A percentile compares a stretch with the other conserved stretches of the same genome.
Evolutionary conservation across 2,113 vertebrate genomes (phyloP).

Genomic region (Embiotoca jacksoni): DNA sequence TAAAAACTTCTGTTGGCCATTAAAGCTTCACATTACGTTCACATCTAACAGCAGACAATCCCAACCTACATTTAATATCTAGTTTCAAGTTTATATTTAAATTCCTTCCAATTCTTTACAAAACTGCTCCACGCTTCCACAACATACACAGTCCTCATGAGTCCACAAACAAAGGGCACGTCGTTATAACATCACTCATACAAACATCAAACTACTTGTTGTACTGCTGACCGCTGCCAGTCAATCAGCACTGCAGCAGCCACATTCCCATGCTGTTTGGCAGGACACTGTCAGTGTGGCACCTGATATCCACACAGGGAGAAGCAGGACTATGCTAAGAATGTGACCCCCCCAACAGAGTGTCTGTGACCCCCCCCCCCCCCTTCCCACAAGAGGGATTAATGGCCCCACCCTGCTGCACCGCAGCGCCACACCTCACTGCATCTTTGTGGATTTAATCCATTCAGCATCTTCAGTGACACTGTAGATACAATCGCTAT

Average conservation of each 20-base stretch:
- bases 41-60: background rate
- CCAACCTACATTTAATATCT: background rate
- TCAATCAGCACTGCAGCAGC: slow-evolving; percentile 1
- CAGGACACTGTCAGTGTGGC: slow-evolving; percentile 25
- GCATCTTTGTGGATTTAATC: background rate
- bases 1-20: background rate
- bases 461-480: background rate
- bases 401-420: slow-evolving; percentile 5
- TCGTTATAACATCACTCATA: background rate
- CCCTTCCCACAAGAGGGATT: background rate
- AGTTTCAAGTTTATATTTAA: background rate
- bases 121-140: no score
- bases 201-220: background rate
- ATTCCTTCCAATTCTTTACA: background rate
- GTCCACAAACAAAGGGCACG: background rate
- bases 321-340: background rate
- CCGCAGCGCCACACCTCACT: slow-evolving; percentile 13
- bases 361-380: slow-evolving; percentile 11
- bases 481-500: background rate
- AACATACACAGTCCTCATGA: background rate
- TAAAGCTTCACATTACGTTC: background rate
- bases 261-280: slow-evolving; percentile 4
- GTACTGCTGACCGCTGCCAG: slow-evolving; percentile 12
- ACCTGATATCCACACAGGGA: slow-evolving; percentile 40
- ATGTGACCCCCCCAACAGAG: slow-evolving; percentile 12